Base-by-base conservation (phyloP, 2,797 vertebrate genomes). In the Rhyacichthys aspro region DNA sequence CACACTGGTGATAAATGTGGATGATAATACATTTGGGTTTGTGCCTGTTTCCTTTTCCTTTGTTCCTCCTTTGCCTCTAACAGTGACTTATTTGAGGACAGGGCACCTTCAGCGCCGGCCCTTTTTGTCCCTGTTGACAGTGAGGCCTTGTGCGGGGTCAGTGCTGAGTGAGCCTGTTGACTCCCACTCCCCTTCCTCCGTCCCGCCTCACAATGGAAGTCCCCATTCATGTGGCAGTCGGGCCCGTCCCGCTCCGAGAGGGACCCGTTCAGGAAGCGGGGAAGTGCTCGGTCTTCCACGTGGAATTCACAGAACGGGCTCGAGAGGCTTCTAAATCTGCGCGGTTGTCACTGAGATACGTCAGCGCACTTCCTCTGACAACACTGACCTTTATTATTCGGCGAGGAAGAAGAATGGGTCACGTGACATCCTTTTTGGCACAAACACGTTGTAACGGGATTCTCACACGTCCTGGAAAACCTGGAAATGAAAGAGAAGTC, bases 101-200 rank as follows among this genome's bases (percentile, higher is more conserved):
- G 52, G 48, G 60, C 52, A 50, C 67, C 55, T 46, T 49, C 54
- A 2, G 63, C 53, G 61, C 64, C 63, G 67, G 70, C 61, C 70
- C 75, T 89, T 86, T 90, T 91, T 83, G 82, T 79, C 76, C 65
- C 12, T 88, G 89, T 79, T 89, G 91, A 92, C 87, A 90, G 85
- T 85, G 55, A 39, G 73, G 86, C 88, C 90, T 91, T 87, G 82
- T 68, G 74, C 58, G 17, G 34, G 39, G 38, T 45, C 34, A 45
- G 55, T 62, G 91, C 55, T 85, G 90, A 92, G 75, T 89, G 89
- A 89, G 17, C 11, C 81, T 17, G 89, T 61, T 81, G 85, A 89
- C 80, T 84, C 89, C 86, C 72, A 79, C 79, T 67, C 72, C 63
- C 66, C 80, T 90, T 91, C 90, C 92, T 89, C 88, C 72, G 75